Evolutionary conservation across 2,797 vertebrate genomes (phyloP), one percentile per base, ranked within the genome.

Genomic region (Amniataba percoides): DNA sequence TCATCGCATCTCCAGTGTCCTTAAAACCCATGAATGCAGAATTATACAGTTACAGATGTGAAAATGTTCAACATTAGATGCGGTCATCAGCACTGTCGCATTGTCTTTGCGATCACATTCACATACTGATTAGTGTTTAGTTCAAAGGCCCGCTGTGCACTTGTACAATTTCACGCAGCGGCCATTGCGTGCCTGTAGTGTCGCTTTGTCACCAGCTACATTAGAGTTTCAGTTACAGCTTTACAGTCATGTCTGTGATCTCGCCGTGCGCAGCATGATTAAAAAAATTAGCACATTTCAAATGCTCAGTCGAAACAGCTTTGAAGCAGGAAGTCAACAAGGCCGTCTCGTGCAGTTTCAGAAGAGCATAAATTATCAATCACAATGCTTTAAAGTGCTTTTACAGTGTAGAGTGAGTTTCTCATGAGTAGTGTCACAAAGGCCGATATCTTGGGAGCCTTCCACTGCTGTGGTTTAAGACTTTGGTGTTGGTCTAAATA

Each of bases 231-330:
- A 36, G 25, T 42, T 10, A 42, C 25, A 36, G 25, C 36, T 23
- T 39, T 40, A 71, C 34, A 40, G 16, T 25, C 21, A 58, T 71
- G 45, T 42, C 53, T 74, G 53, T 45, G 53, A 64, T 74, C 51
- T 42, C 36, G 45, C 27, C 58, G 53, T 52, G 42, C 49, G 12
- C 43, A 46, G 11, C 39, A 13, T 27, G 58, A 59, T 57, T 51
- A 65, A 70, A 60, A 60, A 57, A 45, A 74, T 49, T 39, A 62
- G 39, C 58, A 18, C 53, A 34, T 25, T 49, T 3, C 3, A 56
- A 27, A 45, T 52, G 36, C 51, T 71, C 40, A n/a, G 34, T 48
- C 63, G 31, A 45, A 45, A 31, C 3, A 19, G 42, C 34, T 60
- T 73, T 73, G 63, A 74, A 58, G 45, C 16, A 51, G 18, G 39